These are phyloP conservation scores for Rhinolophus ferrumequinum DNA, from an alignment of 2,113 vertebrate genomes.

Conservation along the genomic window DNA sequence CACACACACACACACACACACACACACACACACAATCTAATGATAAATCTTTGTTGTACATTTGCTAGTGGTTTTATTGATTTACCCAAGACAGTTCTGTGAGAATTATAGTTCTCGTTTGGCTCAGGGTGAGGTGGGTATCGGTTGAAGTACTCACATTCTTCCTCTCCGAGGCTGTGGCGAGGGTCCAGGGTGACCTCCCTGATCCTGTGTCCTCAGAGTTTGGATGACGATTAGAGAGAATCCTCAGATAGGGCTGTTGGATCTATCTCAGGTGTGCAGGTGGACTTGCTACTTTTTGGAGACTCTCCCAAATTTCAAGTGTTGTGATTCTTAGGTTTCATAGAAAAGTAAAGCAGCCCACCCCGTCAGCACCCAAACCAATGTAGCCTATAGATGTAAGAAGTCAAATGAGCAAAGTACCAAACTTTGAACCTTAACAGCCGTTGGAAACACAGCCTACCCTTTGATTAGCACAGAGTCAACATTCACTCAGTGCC, in stretches of 20 bases:
- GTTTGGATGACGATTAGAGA: not conserved
- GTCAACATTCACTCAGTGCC: fast-evolving
- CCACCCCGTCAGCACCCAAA: not conserved
- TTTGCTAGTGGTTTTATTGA: conserved; percentile 33
- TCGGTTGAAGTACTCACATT: not conserved
- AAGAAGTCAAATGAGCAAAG: not conserved
- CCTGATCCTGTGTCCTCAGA: not conserved
- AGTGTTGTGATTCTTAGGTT: not conserved
- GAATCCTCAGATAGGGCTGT: too few species aligned
- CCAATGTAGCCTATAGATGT: not conserved
- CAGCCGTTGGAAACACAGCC: not conserved
- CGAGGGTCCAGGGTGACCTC: not conserved
- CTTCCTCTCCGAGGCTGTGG: not conserved
- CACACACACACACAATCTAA: not conserved
- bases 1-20: too few species aligned
- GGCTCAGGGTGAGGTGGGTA: not conserved
- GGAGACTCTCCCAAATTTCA: not conserved
- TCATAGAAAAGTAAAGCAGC: not conserved
- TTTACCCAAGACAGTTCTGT: not conserved
- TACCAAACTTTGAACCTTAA: not conserved
- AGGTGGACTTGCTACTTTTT: not conserved
- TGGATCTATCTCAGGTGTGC: not conserved
- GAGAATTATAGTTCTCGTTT: not conserved
- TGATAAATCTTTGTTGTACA: conserved; percentile 18
- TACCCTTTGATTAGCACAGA: not conserved